Conservation (phyloP, 2,113 vertebrate genomes). For the Xyliphius kryptos region DNA sequence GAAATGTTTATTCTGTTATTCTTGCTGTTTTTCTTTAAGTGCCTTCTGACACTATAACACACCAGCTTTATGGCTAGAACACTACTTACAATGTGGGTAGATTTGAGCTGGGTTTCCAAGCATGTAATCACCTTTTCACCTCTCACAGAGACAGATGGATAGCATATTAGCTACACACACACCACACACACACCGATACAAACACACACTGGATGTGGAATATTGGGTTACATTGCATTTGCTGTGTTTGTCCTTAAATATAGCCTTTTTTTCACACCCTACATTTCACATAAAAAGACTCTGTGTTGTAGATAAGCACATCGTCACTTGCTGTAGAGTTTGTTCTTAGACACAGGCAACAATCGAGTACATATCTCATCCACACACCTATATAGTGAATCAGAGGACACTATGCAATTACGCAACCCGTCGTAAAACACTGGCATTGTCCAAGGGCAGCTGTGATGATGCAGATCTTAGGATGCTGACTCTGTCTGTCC, state of each 20-base stretch:
- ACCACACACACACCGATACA: neutral
- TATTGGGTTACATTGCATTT: conserved; percentile 20
- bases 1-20: conserved; percentile 19
- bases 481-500: conserved; percentile 13
- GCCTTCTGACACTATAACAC: no score
- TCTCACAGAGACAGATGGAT: conserved; percentile 40
- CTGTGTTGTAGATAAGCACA: neutral
- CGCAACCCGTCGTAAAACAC: conserved; percentile 6
- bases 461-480: conserved; percentile 1
- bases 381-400: neutral
- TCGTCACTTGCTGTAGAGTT: neutral
- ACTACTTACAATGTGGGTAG: conserved; percentile 45
- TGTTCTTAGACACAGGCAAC: no score
- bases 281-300: conserved; percentile 4
- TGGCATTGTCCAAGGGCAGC: conserved; percentile 25
- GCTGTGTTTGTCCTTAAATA: conserved; percentile 30
- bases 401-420: conserved; percentile 14
- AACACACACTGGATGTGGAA: conserved; percentile 2
- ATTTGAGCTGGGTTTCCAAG: conserved; percentile 44
- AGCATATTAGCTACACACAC: neutral
- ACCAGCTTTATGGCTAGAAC: conserved; percentile 35
- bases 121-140: conserved; percentile 52
- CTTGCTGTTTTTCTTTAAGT: no score
- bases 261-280: neutral
- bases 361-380: no score